These are phyloP conservation scores for Camponotus fellah DNA, from an alignment of 2,888 invertebrate species.

Conservation along the genomic window DNA sequence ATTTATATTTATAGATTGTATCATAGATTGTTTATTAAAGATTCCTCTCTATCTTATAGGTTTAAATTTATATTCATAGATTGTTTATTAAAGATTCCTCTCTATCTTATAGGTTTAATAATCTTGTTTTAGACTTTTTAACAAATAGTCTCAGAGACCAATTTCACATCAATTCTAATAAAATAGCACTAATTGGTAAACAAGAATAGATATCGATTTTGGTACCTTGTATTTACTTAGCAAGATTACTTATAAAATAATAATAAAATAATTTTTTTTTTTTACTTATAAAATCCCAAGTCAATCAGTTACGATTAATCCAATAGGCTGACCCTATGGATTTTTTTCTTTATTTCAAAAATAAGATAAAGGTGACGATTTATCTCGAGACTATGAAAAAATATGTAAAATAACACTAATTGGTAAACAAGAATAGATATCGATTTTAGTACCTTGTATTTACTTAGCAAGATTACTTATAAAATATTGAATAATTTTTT, in stretches of 20 bases:
- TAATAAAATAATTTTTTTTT: no score
- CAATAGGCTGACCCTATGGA: not conserved
- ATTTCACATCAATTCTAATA: not conserved
- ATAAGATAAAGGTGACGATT: no score
- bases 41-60: not conserved
- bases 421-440: not conserved
- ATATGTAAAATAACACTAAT: no score
- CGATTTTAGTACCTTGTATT: not conserved
- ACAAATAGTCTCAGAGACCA: not conserved
- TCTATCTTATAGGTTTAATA: not conserved
- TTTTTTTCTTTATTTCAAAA: not conserved
- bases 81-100: not conserved
- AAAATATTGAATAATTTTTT: slow-evolving; percentile 1
- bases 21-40: not conserved
- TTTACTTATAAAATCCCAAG: no score
- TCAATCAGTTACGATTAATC: not conserved
- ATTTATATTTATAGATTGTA: not conserved
- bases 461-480: not conserved
- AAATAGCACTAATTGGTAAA: not conserved
- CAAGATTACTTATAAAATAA: slow-evolving; percentile 12
- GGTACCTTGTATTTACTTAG: not conserved
- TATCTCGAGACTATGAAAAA: no score
- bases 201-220: not conserved
- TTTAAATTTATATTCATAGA: not conserved
- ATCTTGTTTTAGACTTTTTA: not conserved